phyloP scores from a whole-genome alignment of 2,797 vertebrate species.

The Cyprinella venusta region DNA sequence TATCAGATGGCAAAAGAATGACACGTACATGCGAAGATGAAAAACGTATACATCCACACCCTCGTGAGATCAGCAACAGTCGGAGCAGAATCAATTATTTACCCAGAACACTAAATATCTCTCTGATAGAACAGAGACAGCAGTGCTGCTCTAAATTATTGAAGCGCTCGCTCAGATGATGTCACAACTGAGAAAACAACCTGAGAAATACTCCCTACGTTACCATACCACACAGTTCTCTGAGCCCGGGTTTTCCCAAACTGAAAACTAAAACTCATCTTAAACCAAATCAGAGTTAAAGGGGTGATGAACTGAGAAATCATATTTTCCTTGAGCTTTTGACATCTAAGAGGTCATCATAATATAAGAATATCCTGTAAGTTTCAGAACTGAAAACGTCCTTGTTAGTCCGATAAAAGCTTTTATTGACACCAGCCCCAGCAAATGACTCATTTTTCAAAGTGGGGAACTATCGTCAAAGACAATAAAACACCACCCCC shows the following conservation, averaged over 20 bases:
- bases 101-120: slow-evolving; percentile 53
- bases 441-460: too few species aligned
- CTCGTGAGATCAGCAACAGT: slow-evolving; percentile 30
- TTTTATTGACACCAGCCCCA: too few species aligned
- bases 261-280: background rate
- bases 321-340: too few species aligned
- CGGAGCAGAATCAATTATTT: slow-evolving; percentile 56
- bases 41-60: slow-evolving; percentile 1
- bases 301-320: too few species aligned
- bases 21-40: background rate
- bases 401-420: too few species aligned
- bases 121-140: slow-evolving; percentile 43
- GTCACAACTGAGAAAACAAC: slow-evolving; percentile 22
- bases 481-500: too few species aligned
- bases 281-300: too few species aligned
- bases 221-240: background rate
- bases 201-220: slow-evolving; percentile 21
- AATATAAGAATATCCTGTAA: too few species aligned
- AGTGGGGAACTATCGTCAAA: too few species aligned
- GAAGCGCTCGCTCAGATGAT: slow-evolving; percentile 37
- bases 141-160: slow-evolving; percentile 44
- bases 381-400: too few species aligned
- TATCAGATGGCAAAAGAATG: background rate
- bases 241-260: background rate
- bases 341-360: too few species aligned